Conservation (phyloP, 2,113 vertebrate genomes). For the Apteryx mantelli region DNA sequence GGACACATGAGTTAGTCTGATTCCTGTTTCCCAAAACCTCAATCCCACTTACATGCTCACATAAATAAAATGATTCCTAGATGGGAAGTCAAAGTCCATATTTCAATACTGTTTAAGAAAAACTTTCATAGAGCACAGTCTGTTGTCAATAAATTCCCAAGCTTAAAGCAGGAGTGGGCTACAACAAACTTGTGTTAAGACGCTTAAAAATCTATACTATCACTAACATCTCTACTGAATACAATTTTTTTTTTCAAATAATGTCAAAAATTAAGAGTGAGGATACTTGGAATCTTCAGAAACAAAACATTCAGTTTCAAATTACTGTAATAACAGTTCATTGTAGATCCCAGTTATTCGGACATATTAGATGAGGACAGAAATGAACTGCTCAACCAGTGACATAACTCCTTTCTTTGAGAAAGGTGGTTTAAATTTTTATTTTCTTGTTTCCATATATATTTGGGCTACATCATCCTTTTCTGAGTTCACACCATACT, state of each 20-base stretch:
- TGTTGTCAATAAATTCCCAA: background rate
- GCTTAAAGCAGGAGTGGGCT: background rate
- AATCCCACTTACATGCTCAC: background rate
- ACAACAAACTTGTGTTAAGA: background rate
- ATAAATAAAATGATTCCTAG: background rate
- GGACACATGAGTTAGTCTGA: too few relatives aligned
- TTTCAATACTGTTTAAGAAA: background rate
- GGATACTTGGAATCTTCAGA: background rate
- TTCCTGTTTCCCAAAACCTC: background rate
- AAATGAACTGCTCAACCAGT: background rate
- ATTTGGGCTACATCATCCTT: background rate
- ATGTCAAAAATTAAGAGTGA: background rate
- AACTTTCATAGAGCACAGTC: background rate
- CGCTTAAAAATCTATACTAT: background rate
- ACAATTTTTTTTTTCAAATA: background rate
- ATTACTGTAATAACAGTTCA: fast-evolving
- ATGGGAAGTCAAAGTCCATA: background rate
- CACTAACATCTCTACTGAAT: background rate
- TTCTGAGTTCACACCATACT: background rate
- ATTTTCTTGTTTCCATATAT: background rate
- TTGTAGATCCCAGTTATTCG: background rate
- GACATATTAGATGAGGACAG: background rate
- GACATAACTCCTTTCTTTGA: background rate
- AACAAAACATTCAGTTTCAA: background rate
- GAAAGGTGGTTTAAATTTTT: background rate